phyloP scores from a whole-genome alignment of 2,888 invertebrate genomes.

The Elysia crispata region DNA sequence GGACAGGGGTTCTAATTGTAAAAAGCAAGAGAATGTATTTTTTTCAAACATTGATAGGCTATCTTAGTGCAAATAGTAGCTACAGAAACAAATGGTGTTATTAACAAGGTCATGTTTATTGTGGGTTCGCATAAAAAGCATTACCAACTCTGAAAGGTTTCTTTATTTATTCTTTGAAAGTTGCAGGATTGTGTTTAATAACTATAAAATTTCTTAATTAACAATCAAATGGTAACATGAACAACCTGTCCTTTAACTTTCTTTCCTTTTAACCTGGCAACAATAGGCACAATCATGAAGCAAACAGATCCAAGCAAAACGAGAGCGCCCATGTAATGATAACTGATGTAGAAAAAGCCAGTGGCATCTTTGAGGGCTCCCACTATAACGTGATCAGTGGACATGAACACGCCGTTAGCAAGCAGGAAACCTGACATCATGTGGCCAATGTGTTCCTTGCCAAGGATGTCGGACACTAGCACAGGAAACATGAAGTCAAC shows the following conservation, averaged over 20 bases:
- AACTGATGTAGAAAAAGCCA: conserved; percentile 22
- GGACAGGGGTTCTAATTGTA: no score
- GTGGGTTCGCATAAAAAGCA: no score
- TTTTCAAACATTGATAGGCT: no score
- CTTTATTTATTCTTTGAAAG: no score
- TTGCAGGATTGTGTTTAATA: no score
- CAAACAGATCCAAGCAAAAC: background rate
- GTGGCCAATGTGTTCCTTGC: conserved; percentile 21
- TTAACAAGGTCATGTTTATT: no score
- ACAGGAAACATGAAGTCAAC: conserved; percentile 15
- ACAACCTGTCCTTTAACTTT: background rate
- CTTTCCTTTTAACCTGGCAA: background rate
- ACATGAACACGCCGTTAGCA: conserved; percentile 5
- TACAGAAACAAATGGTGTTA: no score
- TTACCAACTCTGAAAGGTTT: no score
- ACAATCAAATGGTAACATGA: no score
- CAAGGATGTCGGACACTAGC: conserved; percentile 22
- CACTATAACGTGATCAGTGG: conserved; percentile 12
- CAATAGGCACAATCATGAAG: background rate
- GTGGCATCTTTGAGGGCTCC: conserved; percentile 33
- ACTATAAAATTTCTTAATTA: no score
- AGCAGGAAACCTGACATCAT: conserved; percentile 23
- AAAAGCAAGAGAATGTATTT: no score
- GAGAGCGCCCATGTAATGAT: conserved; percentile 31
- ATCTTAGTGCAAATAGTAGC: no score